Evolutionary conservation across 2,797 vertebrate species (phyloP), one percentile per base, ranked within the genome.

Genomic region (Lithobates sylvaticus): DNA sequence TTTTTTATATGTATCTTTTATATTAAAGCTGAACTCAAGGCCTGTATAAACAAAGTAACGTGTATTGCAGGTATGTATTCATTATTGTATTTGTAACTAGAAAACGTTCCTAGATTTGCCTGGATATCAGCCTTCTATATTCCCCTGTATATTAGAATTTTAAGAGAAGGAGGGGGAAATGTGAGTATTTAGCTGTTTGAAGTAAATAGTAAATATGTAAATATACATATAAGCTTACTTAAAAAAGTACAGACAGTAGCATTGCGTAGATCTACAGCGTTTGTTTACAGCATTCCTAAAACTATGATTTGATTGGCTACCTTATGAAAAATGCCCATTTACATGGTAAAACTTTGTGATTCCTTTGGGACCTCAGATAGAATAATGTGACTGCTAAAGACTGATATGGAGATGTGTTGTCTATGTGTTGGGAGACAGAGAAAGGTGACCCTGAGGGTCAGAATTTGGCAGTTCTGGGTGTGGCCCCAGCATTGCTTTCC

Each of bases 401-500:
- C 58, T 65, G 15, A 81, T 81, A 81, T 61, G 50, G 34, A 73
- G 68, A 81, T 73, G 39, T 69, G 67, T 18, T 34, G 39, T 54
- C n/a, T 42, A 44, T 77, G 78, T 65, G 74, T 75, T 72, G 15
- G 23, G 71, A 77, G 67, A 72, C 69, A 27, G 64, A 21, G 39
- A 47, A 77, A 85, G 85, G 83, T 83, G 78, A 72, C 83, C 71
- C 79, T 61, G 23, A 76, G 77, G 76, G 72, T 72, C 76, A 86
- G 64, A 50, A 72, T 77, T 83, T 77, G 61, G 61, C 80, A 58
- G 81, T 72, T 44, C 32, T 26, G 77, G 84, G 84, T 86, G 88
- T 83, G 80, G 76, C 32, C n/a, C 32, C 50, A 74, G 76, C 88
- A 86, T 76, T 86, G 32, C 67, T 83, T 86, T 70, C 32, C 84